Conservation (phyloP, 2,113 vertebrate genomes). For the Hippocampus guttulatus region DNA sequence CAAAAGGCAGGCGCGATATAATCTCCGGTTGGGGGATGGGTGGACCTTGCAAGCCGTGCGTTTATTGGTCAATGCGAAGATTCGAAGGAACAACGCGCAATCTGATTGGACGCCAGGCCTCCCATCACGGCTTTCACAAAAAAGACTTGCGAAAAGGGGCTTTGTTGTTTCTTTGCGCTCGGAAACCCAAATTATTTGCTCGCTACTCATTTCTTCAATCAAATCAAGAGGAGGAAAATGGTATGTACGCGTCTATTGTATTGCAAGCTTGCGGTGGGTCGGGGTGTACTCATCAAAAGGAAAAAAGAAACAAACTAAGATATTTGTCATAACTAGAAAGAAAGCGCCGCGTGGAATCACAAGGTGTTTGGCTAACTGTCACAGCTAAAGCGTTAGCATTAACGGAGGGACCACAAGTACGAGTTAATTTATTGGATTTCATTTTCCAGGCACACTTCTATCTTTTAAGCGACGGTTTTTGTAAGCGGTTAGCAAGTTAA, state of each 20-base stretch:
- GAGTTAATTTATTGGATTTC: neutral
- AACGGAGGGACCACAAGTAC: slow-evolving; percentile 12
- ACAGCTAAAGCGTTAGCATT: slow-evolving; percentile 48
- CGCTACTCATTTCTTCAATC: slow-evolving; percentile 51
- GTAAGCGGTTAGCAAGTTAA: neutral
- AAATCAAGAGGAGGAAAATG: slow-evolving; percentile 64
- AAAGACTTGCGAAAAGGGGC: slow-evolving; percentile 60
- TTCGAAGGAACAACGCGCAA: slow-evolving; percentile 65
- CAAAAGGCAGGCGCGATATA: slow-evolving; percentile 55
- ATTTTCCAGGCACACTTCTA: neutral
- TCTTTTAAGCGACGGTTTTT: neutral
- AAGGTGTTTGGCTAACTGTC: slow-evolving; percentile 39
- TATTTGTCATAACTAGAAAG: neutral
- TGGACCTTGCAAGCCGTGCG: slow-evolving; percentile 26
- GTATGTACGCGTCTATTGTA: slow-evolving; percentile 37
- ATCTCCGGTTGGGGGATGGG: slow-evolving; percentile 71
- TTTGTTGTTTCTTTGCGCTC: slow-evolving; percentile 78
- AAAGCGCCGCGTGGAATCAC: slow-evolving; percentile 30
- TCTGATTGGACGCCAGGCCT: slow-evolving; percentile 52
- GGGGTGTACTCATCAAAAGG: neutral
- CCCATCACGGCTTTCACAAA: slow-evolving; percentile 62
- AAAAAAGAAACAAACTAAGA: neutral
- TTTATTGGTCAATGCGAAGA: slow-evolving; percentile 56
- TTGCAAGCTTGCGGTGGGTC: neutral
- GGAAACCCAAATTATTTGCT: slow-evolving; percentile 64